Conservation (phyloP, 2,888 invertebrate genomes). For the Oxytorus armatus region DNA sequence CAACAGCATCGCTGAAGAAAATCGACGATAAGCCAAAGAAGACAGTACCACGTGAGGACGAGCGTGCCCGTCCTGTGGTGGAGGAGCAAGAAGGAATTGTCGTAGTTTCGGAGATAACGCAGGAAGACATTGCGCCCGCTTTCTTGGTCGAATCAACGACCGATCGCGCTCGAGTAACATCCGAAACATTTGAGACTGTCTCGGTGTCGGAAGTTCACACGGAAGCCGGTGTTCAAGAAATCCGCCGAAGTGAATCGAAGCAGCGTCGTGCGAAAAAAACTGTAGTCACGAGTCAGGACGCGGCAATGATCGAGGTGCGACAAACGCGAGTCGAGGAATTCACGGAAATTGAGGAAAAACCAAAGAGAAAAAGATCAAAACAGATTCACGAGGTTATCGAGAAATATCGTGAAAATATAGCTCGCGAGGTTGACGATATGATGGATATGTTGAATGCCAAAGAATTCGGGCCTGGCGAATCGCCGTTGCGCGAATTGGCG, state of each 20-base stretch:
- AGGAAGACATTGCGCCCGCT: conserved; percentile 77
- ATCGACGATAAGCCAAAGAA: conserved; percentile 86
- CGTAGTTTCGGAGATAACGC: conserved; percentile 79
- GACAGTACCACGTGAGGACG: conserved; percentile 81
- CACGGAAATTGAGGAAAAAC: conserved; percentile 72
- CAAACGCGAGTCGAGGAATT: conserved; percentile 70
- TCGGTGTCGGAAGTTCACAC: conserved; percentile 87
- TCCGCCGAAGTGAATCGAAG: conserved; percentile 78
- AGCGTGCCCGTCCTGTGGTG: conserved; percentile 85
- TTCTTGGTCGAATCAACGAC: conserved; percentile 76
- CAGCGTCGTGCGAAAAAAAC: conserved; percentile 80
- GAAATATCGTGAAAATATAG: conserved; percentile 86
- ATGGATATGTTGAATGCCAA: conserved; percentile 90
- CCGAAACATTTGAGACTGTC: conserved; percentile 85
- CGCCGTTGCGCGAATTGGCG: conserved; percentile 92
- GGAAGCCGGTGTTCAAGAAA: conserved; percentile 86
- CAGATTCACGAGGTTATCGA: conserved; percentile 86
- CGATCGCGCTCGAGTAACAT: conserved; percentile 78
- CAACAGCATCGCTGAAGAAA: conserved; percentile 88
- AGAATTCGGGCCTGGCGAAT: conserved; percentile 93
- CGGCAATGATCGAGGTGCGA: conserved; percentile 73
- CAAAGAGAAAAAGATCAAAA: conserved; percentile 84
- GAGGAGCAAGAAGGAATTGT: conserved; percentile 84
- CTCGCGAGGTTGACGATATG: conserved; percentile 91
- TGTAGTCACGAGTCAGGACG: conserved; percentile 74